Percentiles rank a stretch among this genome's conserved stretches.
Conservation (phyloP, 2,113 vertebrate species). For the Phainopepla nitens region DNA sequence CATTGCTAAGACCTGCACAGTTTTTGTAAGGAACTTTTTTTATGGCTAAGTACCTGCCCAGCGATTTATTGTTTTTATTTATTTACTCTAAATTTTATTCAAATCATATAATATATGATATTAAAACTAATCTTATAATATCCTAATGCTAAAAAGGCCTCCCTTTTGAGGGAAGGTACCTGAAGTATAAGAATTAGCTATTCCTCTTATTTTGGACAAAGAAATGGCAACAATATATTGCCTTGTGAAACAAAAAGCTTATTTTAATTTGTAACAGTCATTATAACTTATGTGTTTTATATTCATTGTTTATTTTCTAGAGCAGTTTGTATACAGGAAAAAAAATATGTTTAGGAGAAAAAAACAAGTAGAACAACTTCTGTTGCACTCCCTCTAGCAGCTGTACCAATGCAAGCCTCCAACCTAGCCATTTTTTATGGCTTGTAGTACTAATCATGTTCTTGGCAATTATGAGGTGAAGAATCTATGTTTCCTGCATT, state of each 20-base stretch:
- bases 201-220: background rate
- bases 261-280: background rate
- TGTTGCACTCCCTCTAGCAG: background rate
- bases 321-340: background rate
- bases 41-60: background rate
- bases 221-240: background rate
- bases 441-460: background rate
- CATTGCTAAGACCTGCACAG: background rate
- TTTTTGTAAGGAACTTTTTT: background rate
- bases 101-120: background rate
- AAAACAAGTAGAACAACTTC: background rate
- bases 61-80: background rate
- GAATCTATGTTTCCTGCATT: background rate
- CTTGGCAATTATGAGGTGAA: constrained; percentile 11
- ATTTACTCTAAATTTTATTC: background rate
- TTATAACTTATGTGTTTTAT: background rate
- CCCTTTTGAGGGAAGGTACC: background rate
- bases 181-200: background rate
- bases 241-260: background rate
- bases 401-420: background rate
- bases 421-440: background rate
- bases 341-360: background rate
- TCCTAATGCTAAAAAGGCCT: background rate
- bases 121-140: background rate
- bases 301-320: background rate